Percentiles rank a stretch among this genome's conserved stretches.
These are phyloP conservation scores for Cochlearius cochlearius DNA, from an alignment of 2,113 vertebrate genomes.

Conservation along the genomic window DNA sequence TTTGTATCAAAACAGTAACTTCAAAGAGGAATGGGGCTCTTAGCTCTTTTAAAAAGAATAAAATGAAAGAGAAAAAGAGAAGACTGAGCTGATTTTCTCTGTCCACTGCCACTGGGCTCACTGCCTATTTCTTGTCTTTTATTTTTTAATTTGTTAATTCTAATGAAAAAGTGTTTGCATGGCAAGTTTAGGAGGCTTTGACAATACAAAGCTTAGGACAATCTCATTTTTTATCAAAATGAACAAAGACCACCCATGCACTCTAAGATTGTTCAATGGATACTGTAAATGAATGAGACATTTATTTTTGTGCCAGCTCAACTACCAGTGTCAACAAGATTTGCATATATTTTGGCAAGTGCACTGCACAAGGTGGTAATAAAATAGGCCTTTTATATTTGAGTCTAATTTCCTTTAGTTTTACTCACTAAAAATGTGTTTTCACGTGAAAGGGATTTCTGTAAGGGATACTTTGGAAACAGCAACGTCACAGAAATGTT, in stretches of 20 bases:
- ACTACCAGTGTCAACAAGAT: constrained; percentile 69
- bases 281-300: constrained; percentile 76
- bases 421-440: constrained; percentile 49
- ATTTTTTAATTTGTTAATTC: constrained; percentile 47
- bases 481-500: constrained; percentile 10
- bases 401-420: constrained; percentile 56
- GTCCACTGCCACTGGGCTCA: not conserved
- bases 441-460: constrained; percentile 33
- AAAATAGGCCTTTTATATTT: constrained; percentile 72
- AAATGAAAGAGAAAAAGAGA: not conserved
- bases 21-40: not conserved
- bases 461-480: constrained; percentile 9
- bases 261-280: constrained; percentile 66
- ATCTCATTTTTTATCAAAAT: constrained; percentile 65
- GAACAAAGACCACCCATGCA: constrained; percentile 44
- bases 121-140: constrained; percentile 34
- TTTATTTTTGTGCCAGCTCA: constrained; percentile 78
- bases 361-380: constrained; percentile 64
- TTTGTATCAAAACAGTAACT: constrained; percentile 12
- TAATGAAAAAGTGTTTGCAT: constrained; percentile 53
- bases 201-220: constrained; percentile 50
- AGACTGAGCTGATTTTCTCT: constrained; percentile 12
- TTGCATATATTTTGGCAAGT: constrained; percentile 76
- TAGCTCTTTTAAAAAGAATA: not conserved
- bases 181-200: constrained; percentile 15